Base-by-base conservation (phyloP, 92 coral and sea anemone species). In the Porites cylindrica region DNA sequence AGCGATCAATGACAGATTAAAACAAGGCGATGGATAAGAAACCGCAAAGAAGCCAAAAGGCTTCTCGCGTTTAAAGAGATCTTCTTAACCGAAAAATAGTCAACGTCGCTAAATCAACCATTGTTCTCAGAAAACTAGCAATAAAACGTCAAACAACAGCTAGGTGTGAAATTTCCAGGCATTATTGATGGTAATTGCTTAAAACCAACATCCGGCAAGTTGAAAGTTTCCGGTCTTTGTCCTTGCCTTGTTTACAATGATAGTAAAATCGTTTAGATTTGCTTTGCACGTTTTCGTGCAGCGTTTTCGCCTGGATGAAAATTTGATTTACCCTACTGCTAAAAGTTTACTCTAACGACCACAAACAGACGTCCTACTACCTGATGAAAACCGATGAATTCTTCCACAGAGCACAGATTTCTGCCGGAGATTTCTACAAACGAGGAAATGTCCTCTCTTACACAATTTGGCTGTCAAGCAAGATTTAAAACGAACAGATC, bases 171-270 rank as follows among this genome's bases (percentile, higher is more conserved):
- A 63, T 73, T 61, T 75, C 87, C 87, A 83, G 87, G 80, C 54
- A 73, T 83, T 83, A 73, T 83, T 73, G 70, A 83, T 75, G 80
- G 87, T 83, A 83, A 73, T 83, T 83, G 72, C 87, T 43, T 83
- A 58, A 59, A 80, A 83, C 72, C 81, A 83, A 75, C 87, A 73
- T 83, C 87, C 87, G 87, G 87, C 47, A 38, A 65, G 79, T 74
- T 83, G 70, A 83, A 83, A 74, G 72, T 62, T 83, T 83, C 87
- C 87, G 87, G 87, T 64, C 80, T 62, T 51, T 83, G 80, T 83
- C 63, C 66, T 73, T 21, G 19, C 23, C 21, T 16, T 69, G 67
- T 56, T 81, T 70, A 70, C 66, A 38, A 43, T 71, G 47, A 80
- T 65, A 56, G 43, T 16, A 52, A 66, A 80, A 10, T 51, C 11